Base-by-base conservation (phyloP, 1,140 invertebrate genomes). In the Mesaphorura yosii region DNA sequence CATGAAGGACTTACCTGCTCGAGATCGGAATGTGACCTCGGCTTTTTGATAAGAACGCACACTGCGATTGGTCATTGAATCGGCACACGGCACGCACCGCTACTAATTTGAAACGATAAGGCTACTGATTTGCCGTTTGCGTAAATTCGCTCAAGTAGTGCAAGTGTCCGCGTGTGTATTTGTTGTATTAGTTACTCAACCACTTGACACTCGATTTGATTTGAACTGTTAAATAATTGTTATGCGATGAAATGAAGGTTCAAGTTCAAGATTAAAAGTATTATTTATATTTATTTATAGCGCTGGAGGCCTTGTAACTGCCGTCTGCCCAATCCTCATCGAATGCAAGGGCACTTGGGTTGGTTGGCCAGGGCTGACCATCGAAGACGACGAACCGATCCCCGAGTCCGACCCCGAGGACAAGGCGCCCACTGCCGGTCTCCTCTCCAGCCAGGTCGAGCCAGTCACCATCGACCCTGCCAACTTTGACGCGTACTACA, bases 261-360 rank as follows among this genome's bases (percentile, higher is more conserved):
- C n/a, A n/a, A n/a, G n/a, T n/a, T n/a, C n/a, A n/a, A n/a, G n/a
- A n/a, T n/a, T n/a, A 10, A 10, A 34, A 34, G 10, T 20, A 7
- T 41, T 10, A 17, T 27, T 40, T 48, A 48, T 14, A 47, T 28
- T 51, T 47, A 45, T 46, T 53, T 60, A 6, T 57, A 71, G 70
- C 53, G 70, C 69, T 42, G 70, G 71, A 7, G 70, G 71, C 1
- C 57, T 72, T 34, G 71, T 72, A 27, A 72, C 70, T 25, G 71
- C 70, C 14, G 66, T 73, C 10, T 69, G 67, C 10, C 69, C 71
- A 1, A 66, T 70, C 17, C 68, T 71, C 6, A 65, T 69, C 19
- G 62, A 67, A 53, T 66, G 66, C 34, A 63, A 65, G 5, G 70
- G 70, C 1, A 63, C 65, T 20, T 73, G 71, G 71, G 66, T 73